Evolutionary conservation across 2,888 invertebrate genomes (phyloP), one percentile per base, ranked within the genome.

Genomic region (Tridacna crocea): DNA sequence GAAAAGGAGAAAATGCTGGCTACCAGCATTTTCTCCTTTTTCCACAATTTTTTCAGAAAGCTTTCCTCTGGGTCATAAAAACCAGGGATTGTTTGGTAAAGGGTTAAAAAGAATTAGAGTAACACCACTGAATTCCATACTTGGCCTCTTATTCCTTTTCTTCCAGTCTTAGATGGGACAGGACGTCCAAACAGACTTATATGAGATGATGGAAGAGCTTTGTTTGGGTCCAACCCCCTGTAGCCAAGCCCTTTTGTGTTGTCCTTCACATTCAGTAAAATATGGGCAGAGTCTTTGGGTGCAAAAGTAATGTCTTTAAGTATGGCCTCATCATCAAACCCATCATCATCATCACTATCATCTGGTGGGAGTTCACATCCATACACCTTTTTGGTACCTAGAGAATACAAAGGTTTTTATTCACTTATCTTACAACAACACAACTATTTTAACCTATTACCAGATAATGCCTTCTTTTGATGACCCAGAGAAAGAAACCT

Each of bases 241-340:
- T 95, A 95, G 0, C 95, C 95, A 36, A 95, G 90, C 8, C 95
- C 95, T 90, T 95, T 95, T 36, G 92, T 89, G 90, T 99, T 97
- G 87, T 96, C 96, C 95, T 99, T 99, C 55, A 97, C 96, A 48
- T 95, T 96, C 95, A 26, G 96, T 95, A 61, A 72, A 90, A 96
- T 96, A 19, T 93, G 92, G 47, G 88, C 87, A 0, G 96, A 96
- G 88, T 97, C 97, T 79, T 91, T 91, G 10, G 93, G 93, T 24
- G 93, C 92, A 90, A 92, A 94, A 47, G 92, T 93, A 48, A 94
- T 79, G 66, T 90, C 87, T 48, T 88, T 83, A n/a, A 87, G 68
- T 55, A 85, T 74, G 47, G 80, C 55, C 26, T 91, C 91, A 48
- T 88, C 88, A 74, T 92, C 92, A 36, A 90, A 79, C 26, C 79